phyloP scores from a whole-genome alignment of 2,888 invertebrate species.

The Taphrorychus bicolor region DNA sequence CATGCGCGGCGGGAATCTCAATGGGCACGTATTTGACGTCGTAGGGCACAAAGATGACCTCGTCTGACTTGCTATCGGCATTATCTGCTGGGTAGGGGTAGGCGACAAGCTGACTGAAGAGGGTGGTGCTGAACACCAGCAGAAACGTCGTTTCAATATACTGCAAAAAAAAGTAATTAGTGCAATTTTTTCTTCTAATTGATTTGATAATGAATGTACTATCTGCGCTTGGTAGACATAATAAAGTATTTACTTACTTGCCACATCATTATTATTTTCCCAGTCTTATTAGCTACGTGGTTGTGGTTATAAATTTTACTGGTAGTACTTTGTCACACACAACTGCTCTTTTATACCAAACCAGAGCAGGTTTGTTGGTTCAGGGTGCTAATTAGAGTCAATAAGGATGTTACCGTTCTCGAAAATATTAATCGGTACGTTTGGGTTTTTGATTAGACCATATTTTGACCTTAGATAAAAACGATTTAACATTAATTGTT shows the following conservation, averaged over 20 bases:
- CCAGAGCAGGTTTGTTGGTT: background rate
- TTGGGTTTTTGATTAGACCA: background rate
- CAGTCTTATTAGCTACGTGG: background rate
- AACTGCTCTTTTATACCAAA: background rate
- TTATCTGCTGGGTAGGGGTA: background rate
- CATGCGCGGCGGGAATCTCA: background rate
- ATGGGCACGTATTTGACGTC: slow-evolving; percentile 22
- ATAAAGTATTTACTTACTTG: slow-evolving; percentile 2
- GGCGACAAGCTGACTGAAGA: too few species aligned
- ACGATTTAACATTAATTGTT: too few species aligned
- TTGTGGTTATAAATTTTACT: background rate
- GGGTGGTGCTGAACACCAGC: background rate
- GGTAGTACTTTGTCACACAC: background rate
- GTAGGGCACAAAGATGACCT: slow-evolving; percentile 27
- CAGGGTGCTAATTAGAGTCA: slow-evolving; percentile 2
- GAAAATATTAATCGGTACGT: background rate
- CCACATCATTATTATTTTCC: background rate
- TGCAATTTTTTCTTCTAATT: too few species aligned
- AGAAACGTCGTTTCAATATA: too few species aligned
- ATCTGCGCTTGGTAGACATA: too few species aligned
- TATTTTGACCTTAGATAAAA: background rate
- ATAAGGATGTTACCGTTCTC: background rate
- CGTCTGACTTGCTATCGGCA: slow-evolving; percentile 1
- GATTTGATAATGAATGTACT: too few species aligned
- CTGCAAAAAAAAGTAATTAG: too few species aligned